Base-by-base conservation (phyloP, 64 coral and sea anemone species). In the Montipora capricornis region DNA sequence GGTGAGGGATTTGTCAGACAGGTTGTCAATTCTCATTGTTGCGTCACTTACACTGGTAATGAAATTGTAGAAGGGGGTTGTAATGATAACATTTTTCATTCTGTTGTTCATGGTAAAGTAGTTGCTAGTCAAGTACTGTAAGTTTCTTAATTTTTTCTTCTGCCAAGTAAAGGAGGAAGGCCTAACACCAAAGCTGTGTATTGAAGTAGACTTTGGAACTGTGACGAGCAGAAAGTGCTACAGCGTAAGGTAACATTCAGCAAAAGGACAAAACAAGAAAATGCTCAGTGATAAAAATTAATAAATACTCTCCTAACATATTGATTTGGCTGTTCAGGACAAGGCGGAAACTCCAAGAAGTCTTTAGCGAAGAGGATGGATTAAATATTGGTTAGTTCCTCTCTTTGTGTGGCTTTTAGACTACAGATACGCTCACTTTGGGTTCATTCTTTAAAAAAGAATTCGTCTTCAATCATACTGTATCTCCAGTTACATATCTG, bases 141-240 rank as follows among this genome's bases (percentile, higher is more conserved):
- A 8, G 0, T 2, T 8, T 57, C 6, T 6, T 57, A 11, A 11
- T 57, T 48, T 68, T 16, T 7, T 50, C 14, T 78, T 78, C 16
- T 45, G 3, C 44, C 29, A 82, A 82, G 55, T 64, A 71, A 86
- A 99, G 98, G 94, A 94, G 58, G 88, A 93, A 58, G 84, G 92
- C 3, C 52, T 53, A 58, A 89, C 73, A 48, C 98, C 98, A 57
- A 96, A 90, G 87, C 84, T 89, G 26, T 99, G 92, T 92, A 79
- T 96, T 91, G 98, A 99, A 87, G 85, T 91, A 64, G 98, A 99
- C 80, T 96, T 99, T 93, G 82, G 89, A 14, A 81, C 64, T 89
- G 98, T 99, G 5, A 94, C 92, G 4, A 85, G 88, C 13, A 96
- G 98, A 92, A 99, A 99, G 89, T 96, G 94, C 49, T 92, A 87